These are phyloP conservation scores for Patella caerulea DNA, from an alignment of 2,888 invertebrate species.

Conservation along the genomic window DNA sequence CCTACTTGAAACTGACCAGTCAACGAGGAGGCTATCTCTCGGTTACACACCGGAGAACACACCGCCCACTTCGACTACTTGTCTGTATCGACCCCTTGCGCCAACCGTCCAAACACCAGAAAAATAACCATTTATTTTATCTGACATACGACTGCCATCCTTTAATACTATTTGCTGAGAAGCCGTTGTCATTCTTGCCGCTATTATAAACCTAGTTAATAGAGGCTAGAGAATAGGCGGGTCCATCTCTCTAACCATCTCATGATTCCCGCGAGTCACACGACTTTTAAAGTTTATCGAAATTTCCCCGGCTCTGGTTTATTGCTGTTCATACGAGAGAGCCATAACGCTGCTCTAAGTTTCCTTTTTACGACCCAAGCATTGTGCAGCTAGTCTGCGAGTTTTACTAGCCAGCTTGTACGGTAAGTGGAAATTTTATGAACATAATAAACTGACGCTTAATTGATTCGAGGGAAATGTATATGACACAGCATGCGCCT, in stretches of 20 bases:
- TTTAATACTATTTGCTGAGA: conserved; percentile 12
- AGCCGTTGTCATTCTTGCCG: conserved; percentile 1
- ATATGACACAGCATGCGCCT: conserved; percentile 7
- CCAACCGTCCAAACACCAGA: conserved; percentile 2
- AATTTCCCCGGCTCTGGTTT: conserved; percentile 7
- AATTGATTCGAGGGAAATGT: conserved; percentile 10
- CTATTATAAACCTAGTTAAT: conserved; percentile 7
- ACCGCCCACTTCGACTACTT: conserved; percentile 5
- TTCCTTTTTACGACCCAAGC: conserved; percentile 13
- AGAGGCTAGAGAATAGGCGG: conserved; percentile 5
- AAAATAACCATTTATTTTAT: conserved; percentile 10
- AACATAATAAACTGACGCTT: conserved; percentile 4
- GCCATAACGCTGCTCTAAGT: conserved; percentile 11
- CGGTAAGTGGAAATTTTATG: conserved; percentile 11
- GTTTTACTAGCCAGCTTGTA: conserved; percentile 3
- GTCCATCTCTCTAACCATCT: background rate
- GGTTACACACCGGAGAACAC: background rate
- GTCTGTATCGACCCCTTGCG: conserved; percentile 7
- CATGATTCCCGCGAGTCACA: background rate
- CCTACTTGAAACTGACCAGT: conserved; percentile 10
- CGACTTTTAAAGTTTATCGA: conserved; percentile 12
- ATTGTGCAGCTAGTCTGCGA: conserved; percentile 5
- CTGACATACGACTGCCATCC: conserved; percentile 10
- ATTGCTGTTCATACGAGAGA: conserved; percentile 12
- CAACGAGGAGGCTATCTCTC: background rate